Evolutionary conservation across 2,888 invertebrate genomes (phyloP), one percentile per base, ranked within the genome.

Genomic region (Plagodis dolabraria): DNA sequence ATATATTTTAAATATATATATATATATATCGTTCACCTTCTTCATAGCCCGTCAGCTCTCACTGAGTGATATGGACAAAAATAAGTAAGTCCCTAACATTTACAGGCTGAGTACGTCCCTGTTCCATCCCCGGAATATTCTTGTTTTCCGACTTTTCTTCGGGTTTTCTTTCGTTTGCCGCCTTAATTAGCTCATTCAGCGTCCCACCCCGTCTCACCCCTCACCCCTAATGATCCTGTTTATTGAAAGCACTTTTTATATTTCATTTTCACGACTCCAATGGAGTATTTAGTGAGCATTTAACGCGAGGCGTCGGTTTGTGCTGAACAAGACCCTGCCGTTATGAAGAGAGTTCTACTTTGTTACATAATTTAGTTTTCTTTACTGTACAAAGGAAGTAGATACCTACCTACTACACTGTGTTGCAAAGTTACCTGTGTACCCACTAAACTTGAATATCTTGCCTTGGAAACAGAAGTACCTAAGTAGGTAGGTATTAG

Each of bases 101-200:
- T 10, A 33, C 33, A 38, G 38, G 42, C 69, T 56, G 48, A 85
- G 47, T 82, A 66, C 85, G 71, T 12, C 77, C 75, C 86, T 72
- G 78, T 36, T 59, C 47, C 63, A 50, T 73, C 70, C 75, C 80
- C 80, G 80, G 83, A 87, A 87, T 89, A 89, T 91, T 89, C 91
- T 91, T 92, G 92, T 92, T 92, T 92, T 92, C 87, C 77, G 82
- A 92, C 90, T 89, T 91, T 91, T 90, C 92, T 91, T 86, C 80
- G 82, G 87, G 84, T 86, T 91, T 92, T 91, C 91, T 92, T 92
- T 90, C 88, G 88, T 86, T 86, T 82, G 83, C 76, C 76, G 82
- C 80, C 92, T 87, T 92, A 92, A 92, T 92, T 92, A 92, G 91
- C 90, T 90, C 90, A 92, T 92, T 92, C 92, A 92, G 80, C 70